Evolutionary conservation across 2,113 vertebrate species (phyloP).

Genomic region (Aldabrachelys gigantea): DNA sequence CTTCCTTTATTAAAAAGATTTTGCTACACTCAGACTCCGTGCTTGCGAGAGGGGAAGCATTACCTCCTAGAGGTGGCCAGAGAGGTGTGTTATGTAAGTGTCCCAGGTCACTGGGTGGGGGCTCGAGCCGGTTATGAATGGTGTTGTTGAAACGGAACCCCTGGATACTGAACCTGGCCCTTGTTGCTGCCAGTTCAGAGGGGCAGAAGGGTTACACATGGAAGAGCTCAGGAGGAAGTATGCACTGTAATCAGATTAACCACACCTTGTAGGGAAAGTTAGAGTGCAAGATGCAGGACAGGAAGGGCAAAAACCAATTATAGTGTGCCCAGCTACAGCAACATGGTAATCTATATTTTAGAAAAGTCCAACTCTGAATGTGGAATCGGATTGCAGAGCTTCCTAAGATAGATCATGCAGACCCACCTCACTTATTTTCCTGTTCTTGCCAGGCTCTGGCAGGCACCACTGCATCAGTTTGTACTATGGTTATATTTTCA

Average conservation of each 20-base stretch:
- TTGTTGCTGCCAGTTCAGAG: no score
- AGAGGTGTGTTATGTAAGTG: no score
- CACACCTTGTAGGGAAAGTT: background rate
- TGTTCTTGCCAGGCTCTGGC: background rate
- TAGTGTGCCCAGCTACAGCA: fast-evolving
- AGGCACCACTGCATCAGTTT: background rate
- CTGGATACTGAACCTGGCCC: no score
- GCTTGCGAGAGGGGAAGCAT: no score
- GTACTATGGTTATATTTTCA: background rate
- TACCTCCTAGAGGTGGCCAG: no score
- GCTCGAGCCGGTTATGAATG: no score
- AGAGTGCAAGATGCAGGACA: background rate
- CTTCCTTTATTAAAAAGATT: no score
- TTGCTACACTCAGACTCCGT: no score
- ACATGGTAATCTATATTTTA: background rate
- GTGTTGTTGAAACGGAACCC: no score
- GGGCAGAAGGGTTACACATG: background rate
- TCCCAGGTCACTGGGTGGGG: no score
- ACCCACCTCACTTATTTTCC: fast-evolving
- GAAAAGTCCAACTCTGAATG: background rate
- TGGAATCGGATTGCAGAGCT: fast-evolving
- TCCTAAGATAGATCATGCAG: no score
- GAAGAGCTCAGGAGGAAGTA: background rate
- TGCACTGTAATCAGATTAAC: background rate
- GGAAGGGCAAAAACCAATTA: background rate